Evolutionary conservation across 2,888 invertebrate genomes (phyloP).

Genomic region (Pharmacophagus antenor): DNA sequence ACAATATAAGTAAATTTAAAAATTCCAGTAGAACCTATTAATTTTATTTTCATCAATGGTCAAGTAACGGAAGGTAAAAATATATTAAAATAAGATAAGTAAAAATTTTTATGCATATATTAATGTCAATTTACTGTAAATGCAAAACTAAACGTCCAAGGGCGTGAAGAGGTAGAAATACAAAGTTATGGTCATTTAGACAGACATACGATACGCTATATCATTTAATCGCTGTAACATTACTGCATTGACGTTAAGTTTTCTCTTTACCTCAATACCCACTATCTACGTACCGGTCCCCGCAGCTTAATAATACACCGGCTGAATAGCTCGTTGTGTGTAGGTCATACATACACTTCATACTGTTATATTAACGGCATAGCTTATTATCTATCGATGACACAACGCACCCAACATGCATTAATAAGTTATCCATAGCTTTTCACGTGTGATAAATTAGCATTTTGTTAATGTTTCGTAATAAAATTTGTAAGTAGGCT

Average conservation of each 20-base stretch:
- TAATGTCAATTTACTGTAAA: too few relatives aligned
- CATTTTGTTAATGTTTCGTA: not conserved
- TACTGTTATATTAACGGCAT: conserved; percentile 68
- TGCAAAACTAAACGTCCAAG: not conserved
- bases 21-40: too few relatives aligned
- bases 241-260: conserved; percentile 46
- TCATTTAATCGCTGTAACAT: conserved; percentile 40
- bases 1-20: too few relatives aligned
- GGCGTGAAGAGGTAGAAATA: not conserved
- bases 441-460: conserved; percentile 18
- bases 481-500: too few relatives aligned
- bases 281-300: conserved; percentile 48
- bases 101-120: too few relatives aligned
- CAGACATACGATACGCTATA: conserved; percentile 1
- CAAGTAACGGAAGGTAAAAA: too few relatives aligned
- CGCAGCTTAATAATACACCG: conserved; percentile 55
- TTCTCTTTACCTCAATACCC: conserved; percentile 56
- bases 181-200: not conserved
- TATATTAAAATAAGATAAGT: too few relatives aligned
- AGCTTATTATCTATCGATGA: conserved; percentile 60
- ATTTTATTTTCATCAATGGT: too few relatives aligned
- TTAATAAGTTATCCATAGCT: conserved; percentile 31
- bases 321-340: conserved; percentile 48
- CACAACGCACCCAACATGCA: conserved; percentile 44
- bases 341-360: conserved; percentile 52